Evolutionary conservation across 2,113 vertebrate genomes (phyloP).

Genomic region (Patagioenas fasciata): DNA sequence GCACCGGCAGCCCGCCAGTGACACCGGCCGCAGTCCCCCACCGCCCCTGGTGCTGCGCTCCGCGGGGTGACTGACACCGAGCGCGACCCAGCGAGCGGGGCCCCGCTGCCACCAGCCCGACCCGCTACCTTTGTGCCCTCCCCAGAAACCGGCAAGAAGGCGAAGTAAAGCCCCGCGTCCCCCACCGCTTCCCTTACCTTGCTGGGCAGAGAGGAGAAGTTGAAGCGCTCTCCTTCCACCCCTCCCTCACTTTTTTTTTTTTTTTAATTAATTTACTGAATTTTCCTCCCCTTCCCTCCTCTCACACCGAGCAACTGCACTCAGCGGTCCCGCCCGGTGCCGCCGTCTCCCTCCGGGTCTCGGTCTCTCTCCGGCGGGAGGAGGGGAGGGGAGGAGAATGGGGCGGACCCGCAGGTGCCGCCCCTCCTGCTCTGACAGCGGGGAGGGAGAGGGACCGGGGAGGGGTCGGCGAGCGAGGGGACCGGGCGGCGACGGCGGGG

Average conservation of each 20-base stretch:
- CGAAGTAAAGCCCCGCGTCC: neutral
- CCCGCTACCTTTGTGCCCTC: neutral
- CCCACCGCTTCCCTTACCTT: conserved; percentile 32
- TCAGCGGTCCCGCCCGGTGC: neutral
- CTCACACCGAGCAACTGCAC: neutral
- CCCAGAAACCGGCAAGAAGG: neutral
- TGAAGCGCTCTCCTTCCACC: neutral
- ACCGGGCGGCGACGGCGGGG: neutral
- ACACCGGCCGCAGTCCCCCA: neutral
- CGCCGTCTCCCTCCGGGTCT: neutral
- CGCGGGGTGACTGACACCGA: neutral
- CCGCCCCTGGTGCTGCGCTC: neutral
- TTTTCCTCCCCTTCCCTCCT: neutral
- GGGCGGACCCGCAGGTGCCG: conserved; percentile 50
- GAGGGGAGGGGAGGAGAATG: neutral
- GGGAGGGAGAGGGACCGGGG: neutral
- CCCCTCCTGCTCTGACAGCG: conserved; percentile 21
- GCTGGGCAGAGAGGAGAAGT: neutral
- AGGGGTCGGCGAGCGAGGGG: too few relatives aligned
- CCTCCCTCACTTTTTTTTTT: neutral
- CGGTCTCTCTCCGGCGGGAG: neutral
- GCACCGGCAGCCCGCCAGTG: neutral
- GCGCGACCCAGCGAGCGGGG: neutral
- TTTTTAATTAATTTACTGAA: neutral
- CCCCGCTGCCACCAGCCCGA: neutral